These are phyloP conservation scores for Agapornis canus DNA, from an alignment of 2,797 vertebrate genomes.

Conservation along the genomic window DNA sequence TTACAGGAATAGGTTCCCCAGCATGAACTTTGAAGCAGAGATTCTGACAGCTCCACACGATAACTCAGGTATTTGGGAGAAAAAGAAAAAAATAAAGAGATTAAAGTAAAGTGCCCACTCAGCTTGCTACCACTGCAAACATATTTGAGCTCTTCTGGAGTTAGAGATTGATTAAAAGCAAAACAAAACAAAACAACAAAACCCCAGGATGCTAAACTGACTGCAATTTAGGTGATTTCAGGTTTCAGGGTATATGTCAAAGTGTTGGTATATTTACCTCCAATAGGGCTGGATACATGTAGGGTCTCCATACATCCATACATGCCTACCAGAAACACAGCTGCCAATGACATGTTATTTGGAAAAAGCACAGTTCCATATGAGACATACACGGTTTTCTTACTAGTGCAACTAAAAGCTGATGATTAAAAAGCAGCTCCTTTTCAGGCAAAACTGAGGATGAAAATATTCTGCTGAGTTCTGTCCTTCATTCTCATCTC, in stretches of 20 bases:
- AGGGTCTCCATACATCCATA: neutral
- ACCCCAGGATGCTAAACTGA: neutral
- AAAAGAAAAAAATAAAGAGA: neutral
- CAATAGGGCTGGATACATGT: accelerated
- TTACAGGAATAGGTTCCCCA: conserved; percentile 63
- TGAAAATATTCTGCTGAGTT: neutral
- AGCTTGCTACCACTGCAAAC: neutral
- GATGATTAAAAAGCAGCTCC: neutral
- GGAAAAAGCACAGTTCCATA: neutral
- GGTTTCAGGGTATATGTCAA: neutral
- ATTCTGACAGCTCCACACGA: conserved; percentile 55
- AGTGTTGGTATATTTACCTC: neutral
- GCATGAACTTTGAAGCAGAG: conserved; percentile 65
- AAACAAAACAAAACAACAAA: neutral
- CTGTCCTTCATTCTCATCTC: neutral
- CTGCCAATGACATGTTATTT: neutral
- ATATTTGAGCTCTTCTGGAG: neutral
- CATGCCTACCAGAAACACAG: neutral
- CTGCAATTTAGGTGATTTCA: neutral
- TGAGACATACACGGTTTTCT: neutral
- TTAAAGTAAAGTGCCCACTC: neutral
- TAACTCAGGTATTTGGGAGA: conserved; percentile 62
- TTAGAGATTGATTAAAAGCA: neutral
- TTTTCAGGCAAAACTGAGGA: neutral
- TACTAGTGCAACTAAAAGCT: neutral